phyloP scores from a whole-genome alignment of 1,140 invertebrate genomes.

The Papilio polytes region DNA sequence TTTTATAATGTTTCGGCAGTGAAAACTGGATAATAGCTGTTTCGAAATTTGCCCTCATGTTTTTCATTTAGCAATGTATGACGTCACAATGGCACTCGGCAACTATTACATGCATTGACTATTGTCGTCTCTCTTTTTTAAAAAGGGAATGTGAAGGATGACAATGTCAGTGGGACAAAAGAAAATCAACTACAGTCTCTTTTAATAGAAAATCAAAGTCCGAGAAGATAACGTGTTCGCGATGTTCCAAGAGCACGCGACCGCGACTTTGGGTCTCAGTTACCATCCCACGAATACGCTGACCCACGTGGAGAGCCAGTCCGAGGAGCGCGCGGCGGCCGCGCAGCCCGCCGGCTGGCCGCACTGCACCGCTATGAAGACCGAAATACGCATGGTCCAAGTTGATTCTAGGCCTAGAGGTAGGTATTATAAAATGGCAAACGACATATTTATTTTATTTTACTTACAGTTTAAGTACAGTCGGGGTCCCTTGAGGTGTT shows the following conservation, averaged over 20 bases:
- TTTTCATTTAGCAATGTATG: not conserved
- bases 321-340: conserved; percentile 44
- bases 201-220: conserved; percentile 57
- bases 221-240: conserved; percentile 59
- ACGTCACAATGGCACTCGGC: not conserved
- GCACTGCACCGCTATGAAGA: not conserved
- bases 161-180: not conserved
- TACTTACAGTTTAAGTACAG: too few species aligned
- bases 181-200: conserved; percentile 1
- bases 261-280: conserved; percentile 51
- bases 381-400: conserved; percentile 25
- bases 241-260: conserved; percentile 58
- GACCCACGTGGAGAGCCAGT: conserved; percentile 52
- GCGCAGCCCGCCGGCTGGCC: not conserved
- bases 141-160: not conserved
- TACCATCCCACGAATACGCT: conserved; percentile 65
- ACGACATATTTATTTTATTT: too few species aligned
- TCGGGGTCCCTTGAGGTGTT: too few species aligned
- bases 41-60: too few species aligned
- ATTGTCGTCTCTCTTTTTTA: not conserved
- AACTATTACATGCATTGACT: not conserved
- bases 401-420: conserved; percentile 2
- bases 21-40: too few species aligned
- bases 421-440: not conserved
- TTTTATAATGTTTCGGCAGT: too few species aligned